Percentiles rank a stretch among this genome's conserved stretches.
Conservation (phyloP, 1,140 invertebrate genomes). For the Ceratina calcarata region DNA sequence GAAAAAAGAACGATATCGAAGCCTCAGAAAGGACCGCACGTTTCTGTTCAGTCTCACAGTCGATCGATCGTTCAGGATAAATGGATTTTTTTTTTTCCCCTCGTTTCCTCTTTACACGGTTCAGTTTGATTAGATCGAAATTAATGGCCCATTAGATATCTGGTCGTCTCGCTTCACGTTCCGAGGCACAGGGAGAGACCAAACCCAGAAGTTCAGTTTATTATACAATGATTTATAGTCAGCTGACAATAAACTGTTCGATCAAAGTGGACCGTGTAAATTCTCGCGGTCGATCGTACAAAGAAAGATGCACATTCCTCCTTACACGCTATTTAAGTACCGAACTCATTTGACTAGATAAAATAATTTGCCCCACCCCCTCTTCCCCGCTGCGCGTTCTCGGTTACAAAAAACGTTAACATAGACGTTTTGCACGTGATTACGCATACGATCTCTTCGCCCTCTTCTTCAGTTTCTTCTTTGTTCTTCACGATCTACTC, state of each 20-base stretch:
- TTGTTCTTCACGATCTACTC: background rate
- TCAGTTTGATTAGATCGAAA: too few relatives aligned
- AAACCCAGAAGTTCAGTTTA: too few relatives aligned
- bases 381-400: constrained; percentile 62
- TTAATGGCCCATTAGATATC: too few relatives aligned
- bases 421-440: constrained; percentile 16
- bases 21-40: constrained; percentile 9
- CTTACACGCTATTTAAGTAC: constrained; percentile 76
- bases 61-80: background rate
- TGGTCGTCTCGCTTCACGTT: too few relatives aligned
- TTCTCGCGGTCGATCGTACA: constrained; percentile 11
- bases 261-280: background rate
- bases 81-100: too few relatives aligned
- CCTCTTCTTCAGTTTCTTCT: too few relatives aligned
- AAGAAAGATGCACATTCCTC: constrained; percentile 79
- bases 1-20: background rate
- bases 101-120: too few relatives aligned
- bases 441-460: constrained; percentile 25
- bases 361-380: constrained; percentile 70
- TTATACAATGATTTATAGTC: too few relatives aligned
- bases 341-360: constrained; percentile 79
- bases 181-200: too few relatives aligned
- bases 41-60: constrained; percentile 17
- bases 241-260: too few relatives aligned
- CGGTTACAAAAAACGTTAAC: constrained; percentile 70